Evolutionary conservation across 23 tunicate genomes (phyloP).

Genomic region (Diplosoma virens): DNA sequence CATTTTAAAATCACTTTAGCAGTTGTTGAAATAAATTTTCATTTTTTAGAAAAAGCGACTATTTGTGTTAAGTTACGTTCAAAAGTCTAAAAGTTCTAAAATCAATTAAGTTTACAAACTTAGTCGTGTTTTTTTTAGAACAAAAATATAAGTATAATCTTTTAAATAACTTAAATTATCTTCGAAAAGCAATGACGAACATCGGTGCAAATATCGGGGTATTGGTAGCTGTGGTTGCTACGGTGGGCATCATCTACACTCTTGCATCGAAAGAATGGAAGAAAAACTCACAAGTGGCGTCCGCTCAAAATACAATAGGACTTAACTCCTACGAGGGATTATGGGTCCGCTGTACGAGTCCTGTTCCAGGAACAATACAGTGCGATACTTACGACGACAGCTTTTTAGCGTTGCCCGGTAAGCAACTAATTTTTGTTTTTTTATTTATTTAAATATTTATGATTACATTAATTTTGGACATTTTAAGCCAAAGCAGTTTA

Average conservation of each 20-base stretch:
- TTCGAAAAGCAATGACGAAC: conserved; percentile 72
- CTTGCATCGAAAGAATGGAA: conserved; percentile 85
- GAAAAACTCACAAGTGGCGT: conserved; percentile 70
- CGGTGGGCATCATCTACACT: conserved; percentile 67
- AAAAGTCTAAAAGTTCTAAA: no score
- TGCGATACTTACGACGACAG: conserved; percentile 65
- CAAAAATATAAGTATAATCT: no score
- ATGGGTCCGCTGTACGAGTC: conserved; percentile 83
- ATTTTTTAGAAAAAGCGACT: no score
- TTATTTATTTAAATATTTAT: background rate
- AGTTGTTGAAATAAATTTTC: no score
- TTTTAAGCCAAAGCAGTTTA: no score
- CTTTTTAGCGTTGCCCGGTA: background rate
- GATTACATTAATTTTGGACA: background rate
- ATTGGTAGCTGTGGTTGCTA: conserved; percentile 40
- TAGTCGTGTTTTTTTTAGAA: no score
- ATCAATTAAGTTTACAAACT: no score
- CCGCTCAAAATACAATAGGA: conserved; percentile 42
- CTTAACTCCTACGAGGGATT: conserved; percentile 79
- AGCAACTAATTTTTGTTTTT: background rate
- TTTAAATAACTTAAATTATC: no score
- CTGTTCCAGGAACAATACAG: conserved; percentile 68
- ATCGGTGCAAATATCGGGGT: conserved; percentile 49
- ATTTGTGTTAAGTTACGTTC: no score
- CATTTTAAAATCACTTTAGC: no score